These are phyloP conservation scores for Pseudococcus jackbeardsleyi DNA, from an alignment of 2,888 invertebrate species.

Conservation along the genomic window DNA sequence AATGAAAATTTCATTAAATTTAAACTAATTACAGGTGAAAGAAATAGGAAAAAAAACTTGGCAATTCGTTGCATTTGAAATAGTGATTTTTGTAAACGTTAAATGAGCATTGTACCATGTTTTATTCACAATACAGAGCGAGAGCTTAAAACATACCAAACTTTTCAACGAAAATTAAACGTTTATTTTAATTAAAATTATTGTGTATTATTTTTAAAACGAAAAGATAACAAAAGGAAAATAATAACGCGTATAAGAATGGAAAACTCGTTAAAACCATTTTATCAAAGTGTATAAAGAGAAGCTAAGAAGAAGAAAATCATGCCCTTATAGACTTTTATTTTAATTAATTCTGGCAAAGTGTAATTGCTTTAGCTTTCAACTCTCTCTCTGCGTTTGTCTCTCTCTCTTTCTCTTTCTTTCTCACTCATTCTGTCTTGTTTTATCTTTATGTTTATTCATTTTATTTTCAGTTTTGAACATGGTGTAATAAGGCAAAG, in stretches of 20 bases:
- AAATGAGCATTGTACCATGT: slow-evolving; percentile 32
- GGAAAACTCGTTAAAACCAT: slow-evolving; percentile 55
- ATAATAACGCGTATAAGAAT: slow-evolving; percentile 55
- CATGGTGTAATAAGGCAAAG: slow-evolving; percentile 26
- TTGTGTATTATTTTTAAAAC: slow-evolving; percentile 55
- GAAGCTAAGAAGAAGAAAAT: slow-evolving; percentile 55
- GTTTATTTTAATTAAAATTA: slow-evolving; percentile 55
- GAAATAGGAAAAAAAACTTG: not conserved
- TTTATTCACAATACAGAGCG: slow-evolving; percentile 27
- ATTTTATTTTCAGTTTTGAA: slow-evolving; percentile 47
- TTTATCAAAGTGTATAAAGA: slow-evolving; percentile 46
- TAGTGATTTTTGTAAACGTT: slow-evolving; percentile 21
- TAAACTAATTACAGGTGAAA: slow-evolving; percentile 8
- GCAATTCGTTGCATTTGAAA: slow-evolving; percentile 1
- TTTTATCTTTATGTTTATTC: slow-evolving; percentile 50
- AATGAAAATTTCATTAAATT: slow-evolving; percentile 42
- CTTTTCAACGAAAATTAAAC: slow-evolving; percentile 54
- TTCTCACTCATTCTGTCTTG: slow-evolving; percentile 12
- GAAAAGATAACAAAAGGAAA: slow-evolving; percentile 54
- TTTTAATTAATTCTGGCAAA: slow-evolving; percentile 55
- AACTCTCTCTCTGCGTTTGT: slow-evolving; percentile 43
- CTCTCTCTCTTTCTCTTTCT: not conserved
- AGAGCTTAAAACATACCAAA: slow-evolving; percentile 45
- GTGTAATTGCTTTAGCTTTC: slow-evolving; percentile 55
- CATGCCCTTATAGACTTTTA: slow-evolving; percentile 54